Conservation (phyloP, 2,113 vertebrate genomes). For the Ictalurus punctatus region DNA sequence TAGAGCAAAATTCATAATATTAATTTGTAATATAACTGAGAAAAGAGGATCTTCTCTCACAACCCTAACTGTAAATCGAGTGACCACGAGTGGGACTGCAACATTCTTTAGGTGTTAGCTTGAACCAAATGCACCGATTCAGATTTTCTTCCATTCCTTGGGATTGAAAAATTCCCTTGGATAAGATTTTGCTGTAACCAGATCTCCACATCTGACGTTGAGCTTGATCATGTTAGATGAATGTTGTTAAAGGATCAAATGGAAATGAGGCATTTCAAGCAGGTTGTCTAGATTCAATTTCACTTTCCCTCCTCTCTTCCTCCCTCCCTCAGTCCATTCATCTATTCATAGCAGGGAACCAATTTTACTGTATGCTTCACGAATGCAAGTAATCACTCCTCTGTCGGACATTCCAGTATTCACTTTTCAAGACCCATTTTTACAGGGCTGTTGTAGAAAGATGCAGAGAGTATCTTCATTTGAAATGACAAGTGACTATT, state of each 20-base stretch:
- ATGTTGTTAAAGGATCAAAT: background rate
- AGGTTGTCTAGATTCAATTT: background rate
- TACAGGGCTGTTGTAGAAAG: background rate
- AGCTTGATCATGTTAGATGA: background rate
- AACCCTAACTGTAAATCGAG: background rate
- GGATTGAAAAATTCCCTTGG: background rate
- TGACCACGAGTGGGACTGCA: background rate
- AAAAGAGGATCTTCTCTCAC: background rate
- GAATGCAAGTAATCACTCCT: background rate
- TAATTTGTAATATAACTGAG: background rate
- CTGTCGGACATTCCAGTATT: background rate
- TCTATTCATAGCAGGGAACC: background rate
- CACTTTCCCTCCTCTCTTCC: background rate
- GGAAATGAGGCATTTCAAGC: background rate
- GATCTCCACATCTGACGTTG: background rate
- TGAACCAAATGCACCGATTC: background rate
- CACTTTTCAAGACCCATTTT: background rate
- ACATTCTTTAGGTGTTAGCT: background rate
- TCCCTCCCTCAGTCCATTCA: background rate
- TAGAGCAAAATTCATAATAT: background rate
- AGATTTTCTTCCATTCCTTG: background rate
- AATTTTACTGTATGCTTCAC: background rate
- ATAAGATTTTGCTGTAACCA: background rate
- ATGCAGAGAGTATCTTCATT: background rate
- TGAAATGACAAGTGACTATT: background rate